Evolutionary conservation across 2,797 vertebrate species (phyloP), one percentile per base, ranked within the genome.

Genomic region (Potorous gilbertii): DNA sequence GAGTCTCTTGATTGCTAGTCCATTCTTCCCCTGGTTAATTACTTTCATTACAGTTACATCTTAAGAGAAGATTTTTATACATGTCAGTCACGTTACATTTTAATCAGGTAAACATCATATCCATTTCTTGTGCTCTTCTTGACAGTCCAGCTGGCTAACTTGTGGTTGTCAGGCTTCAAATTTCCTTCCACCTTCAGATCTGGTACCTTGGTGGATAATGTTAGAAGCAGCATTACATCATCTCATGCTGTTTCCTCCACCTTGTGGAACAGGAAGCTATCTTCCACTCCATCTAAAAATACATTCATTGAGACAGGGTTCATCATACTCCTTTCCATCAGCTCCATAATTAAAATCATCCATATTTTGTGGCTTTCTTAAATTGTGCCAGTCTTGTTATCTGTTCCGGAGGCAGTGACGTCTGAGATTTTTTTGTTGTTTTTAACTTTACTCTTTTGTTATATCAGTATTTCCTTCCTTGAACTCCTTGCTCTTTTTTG

Each of bases 231-330:
- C 31, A 54, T 95, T 97, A 94, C 62, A 27, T 96, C 96, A 94
- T n/a, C 46, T 29, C 3, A 94, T 52, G 27, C 56, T 89, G 54
- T 87, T 95, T 97, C 91, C 96, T 56, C 94, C 1, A 62, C 50
- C 90, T 27, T 56, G 66, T 93, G 96, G 89, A 93, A 89, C 93
- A 96, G 96, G 97, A 97, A 97, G 52, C 92, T 91, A 1, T 93
- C 94, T 74, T 96, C 59, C 81, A 90, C 89, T 93, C 93, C 89
- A 46, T 92, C 95, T 97, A 92, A 97, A 97, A 97, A 97, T 95
- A 96, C 91, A 52, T 93, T 62, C 93, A 90, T 5, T 90, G 93
- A 97, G 90, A 66, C 81, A 93, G 93, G 56, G 91, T 89, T 92
- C 57, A 92, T 95, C 89, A 4, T 94, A 57, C 95, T 96, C 95